Evolutionary conservation across 1,140 invertebrate genomes (phyloP), one percentile per base, ranked within the genome.

Genomic region (Rhyacophila brunnea): DNA sequence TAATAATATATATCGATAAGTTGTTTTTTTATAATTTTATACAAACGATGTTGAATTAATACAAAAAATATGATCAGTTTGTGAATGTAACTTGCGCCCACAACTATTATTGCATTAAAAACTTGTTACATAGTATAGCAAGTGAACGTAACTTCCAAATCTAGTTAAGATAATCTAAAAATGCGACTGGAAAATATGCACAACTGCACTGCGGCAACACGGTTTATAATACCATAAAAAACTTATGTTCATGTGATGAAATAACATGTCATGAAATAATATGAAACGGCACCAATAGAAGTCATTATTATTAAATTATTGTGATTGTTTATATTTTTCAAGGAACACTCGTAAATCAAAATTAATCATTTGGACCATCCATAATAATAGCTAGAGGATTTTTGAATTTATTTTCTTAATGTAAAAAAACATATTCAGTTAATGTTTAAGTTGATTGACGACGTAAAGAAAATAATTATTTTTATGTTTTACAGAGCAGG

Each of bases 401-500:
- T 35, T 48, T 45, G 47, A 53, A 53, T 36, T 36, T 57, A 47
- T 62, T 45, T 51, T 38, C 40, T 36, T 62, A 46, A 55, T n/a
- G 17, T 51, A 20, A 51, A 32, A 38, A 56, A 17, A 56, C 51
- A n/a, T n/a, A n/a, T n/a, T n/a, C n/a, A n/a, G n/a, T 42, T 13
- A 48, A 23, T 38, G 42, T 40, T 40, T 18, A 14, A 46, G 38
- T 55, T 40, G 15, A 13, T 36, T 18, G 46, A 28, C 36, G 40
- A 57, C 17, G 32, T 20, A 19, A 44, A n/a, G n/a, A n/a, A n/a
- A n/a, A 57, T 28, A 36, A 28, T 40, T 55, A 44, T 13, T 46
- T 55, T 32, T 46, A 34, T 55, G 18, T 36, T 45, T 55, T 55
- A 43, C 52, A 55, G 60, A 63, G 55, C 60, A 63, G 60, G 60